These are phyloP conservation scores for Adela reaumurella DNA, from an alignment of 2,888 invertebrate species.

Conservation along the genomic window DNA sequence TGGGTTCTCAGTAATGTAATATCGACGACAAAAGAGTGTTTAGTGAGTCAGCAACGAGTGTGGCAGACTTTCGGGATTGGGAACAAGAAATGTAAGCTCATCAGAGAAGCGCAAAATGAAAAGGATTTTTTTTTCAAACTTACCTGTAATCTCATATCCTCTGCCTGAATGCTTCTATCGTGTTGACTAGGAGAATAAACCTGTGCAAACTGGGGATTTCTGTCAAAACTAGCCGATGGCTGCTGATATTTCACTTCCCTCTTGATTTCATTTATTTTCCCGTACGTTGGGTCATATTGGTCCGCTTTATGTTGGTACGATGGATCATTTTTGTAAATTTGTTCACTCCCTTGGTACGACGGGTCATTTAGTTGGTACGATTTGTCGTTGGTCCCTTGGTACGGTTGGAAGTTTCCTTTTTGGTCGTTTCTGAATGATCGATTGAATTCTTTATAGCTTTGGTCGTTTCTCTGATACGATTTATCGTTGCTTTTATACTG, in stretches of 20 bases:
- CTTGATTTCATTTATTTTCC: conserved; percentile 24
- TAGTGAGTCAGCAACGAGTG: too few species aligned
- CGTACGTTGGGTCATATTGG: conserved; percentile 21
- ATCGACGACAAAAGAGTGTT: too few species aligned
- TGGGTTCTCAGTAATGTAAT: too few species aligned
- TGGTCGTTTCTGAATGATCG: neutral
- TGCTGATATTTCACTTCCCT: conserved; percentile 16
- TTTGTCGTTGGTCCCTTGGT: neutral
- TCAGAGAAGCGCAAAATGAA: too few species aligned
- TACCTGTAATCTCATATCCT: conserved; percentile 37
- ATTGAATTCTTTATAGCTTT: neutral
- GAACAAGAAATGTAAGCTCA: too few species aligned
- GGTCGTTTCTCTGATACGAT: neutral
- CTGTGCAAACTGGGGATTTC: conserved; percentile 39
- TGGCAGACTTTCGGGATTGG: too few species aligned
- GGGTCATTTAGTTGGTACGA: conserved; percentile 11
- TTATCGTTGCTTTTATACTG: neutral
- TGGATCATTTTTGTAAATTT: conserved; percentile 3
- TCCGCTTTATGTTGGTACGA: too few species aligned
- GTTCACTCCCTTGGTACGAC: neutral
- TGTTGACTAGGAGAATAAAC: conserved; percentile 31
- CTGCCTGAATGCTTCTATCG: conserved; percentile 44
- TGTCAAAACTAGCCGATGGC: conserved; percentile 31
- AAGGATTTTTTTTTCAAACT: conserved; percentile 10
- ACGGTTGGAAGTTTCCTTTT: too few species aligned